phyloP scores from a whole-genome alignment of 2,888 invertebrate genomes.

The Dolomedes plantarius region DNA sequence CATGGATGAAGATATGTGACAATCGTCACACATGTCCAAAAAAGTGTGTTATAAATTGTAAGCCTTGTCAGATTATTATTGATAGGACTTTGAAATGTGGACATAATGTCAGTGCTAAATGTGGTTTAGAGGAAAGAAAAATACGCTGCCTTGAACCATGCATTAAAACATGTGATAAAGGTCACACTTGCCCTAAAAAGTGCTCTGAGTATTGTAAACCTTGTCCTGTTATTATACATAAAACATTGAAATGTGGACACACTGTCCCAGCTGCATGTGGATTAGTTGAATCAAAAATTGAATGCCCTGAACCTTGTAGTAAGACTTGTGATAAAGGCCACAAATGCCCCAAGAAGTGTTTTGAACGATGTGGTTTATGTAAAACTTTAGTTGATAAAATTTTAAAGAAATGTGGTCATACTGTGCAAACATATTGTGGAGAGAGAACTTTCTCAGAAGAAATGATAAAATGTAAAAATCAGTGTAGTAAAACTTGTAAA shows the following conservation, averaged over 20 bases:
- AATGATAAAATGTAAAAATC: neutral
- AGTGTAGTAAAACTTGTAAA: neutral
- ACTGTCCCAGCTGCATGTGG: constrained; percentile 75
- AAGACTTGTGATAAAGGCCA: constrained; percentile 36
- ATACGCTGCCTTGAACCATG: constrained; percentile 73
- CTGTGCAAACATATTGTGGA: neutral
- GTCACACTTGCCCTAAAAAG: constrained; percentile 41
- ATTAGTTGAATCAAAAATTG: constrained; percentile 38
- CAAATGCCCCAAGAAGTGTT: constrained; percentile 53
- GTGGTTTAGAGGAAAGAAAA: constrained; percentile 29
- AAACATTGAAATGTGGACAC: constrained; percentile 76
- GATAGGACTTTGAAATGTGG: constrained; percentile 71
- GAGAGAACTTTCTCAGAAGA: neutral
- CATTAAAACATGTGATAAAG: constrained; percentile 23
- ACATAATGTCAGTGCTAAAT: constrained; percentile 64
- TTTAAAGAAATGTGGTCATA: neutral
- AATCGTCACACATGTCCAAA: constrained; percentile 50
- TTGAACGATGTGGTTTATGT: constrained; percentile 36
- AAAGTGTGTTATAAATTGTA: constrained; percentile 41
- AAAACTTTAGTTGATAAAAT: neutral
- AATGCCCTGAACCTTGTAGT: constrained; percentile 46
- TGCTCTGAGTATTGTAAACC: neutral
- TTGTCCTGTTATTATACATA: neutral
- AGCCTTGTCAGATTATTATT: too few species aligned
- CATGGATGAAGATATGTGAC: constrained; percentile 48